Conservation (phyloP, 2,888 invertebrate species). For the Koerneria pararmatus region DNA sequence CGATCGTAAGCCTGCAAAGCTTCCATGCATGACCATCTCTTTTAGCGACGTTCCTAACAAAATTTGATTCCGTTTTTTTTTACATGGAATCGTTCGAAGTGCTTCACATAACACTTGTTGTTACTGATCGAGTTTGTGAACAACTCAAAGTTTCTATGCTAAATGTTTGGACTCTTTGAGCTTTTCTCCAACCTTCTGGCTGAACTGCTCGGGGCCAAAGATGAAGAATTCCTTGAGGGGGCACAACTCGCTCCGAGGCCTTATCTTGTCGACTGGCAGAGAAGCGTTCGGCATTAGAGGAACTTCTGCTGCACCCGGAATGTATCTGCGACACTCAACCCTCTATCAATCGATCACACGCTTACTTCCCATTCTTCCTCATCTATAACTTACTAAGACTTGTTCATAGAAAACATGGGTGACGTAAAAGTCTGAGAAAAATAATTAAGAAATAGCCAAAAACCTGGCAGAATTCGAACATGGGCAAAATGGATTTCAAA, state of each 20-base stretch:
- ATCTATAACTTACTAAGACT: too few relatives aligned
- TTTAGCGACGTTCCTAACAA: background rate
- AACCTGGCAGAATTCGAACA: too few relatives aligned
- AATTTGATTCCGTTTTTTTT: background rate
- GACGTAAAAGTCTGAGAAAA: too few relatives aligned
- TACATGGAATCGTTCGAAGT: background rate
- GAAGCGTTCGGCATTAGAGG: constrained; percentile 38
- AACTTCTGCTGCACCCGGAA: constrained; percentile 17
- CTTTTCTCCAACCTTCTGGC: constrained; percentile 42
- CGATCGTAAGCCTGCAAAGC: constrained; percentile 19
- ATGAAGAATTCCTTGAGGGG: constrained; percentile 39
- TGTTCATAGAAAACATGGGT: too few relatives aligned
- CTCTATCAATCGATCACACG: too few relatives aligned
- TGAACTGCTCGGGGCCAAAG: constrained; percentile 35
- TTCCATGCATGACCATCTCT: background rate
- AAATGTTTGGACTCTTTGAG: constrained; percentile 28
- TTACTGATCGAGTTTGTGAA: background rate
- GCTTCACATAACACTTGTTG: background rate
- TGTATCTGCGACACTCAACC: too few relatives aligned
- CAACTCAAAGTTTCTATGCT: background rate
- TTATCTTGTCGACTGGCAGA: constrained; percentile 40
- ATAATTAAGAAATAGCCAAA: too few relatives aligned
- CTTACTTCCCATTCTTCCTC: too few relatives aligned
- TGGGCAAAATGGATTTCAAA: too few relatives aligned
- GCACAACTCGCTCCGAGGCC: constrained; percentile 47